Conservation (phyloP, 2,797 vertebrate genomes). For the Crypturellus tataupa region DNA sequence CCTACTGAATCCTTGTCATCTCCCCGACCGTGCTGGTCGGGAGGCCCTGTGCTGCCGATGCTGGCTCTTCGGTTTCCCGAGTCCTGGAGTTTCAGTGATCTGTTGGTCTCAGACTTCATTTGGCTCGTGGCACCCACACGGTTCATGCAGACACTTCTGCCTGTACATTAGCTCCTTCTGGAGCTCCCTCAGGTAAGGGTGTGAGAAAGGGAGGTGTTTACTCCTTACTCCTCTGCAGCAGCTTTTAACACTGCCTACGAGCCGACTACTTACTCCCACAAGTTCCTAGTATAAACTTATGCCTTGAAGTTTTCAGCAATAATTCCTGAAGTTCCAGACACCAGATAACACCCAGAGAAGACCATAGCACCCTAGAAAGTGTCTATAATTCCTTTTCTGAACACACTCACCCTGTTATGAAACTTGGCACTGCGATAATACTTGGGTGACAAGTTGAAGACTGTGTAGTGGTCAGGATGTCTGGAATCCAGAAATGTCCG, state of each 20-base stretch:
- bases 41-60: too few species aligned
- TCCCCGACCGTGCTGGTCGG: neutral
- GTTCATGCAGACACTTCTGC: neutral
- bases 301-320: neutral
- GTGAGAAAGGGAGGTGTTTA: neutral
- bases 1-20: neutral
- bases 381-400: neutral
- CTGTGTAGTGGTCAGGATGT: conserved; percentile 97
- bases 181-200: neutral
- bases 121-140: neutral
- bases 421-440: conserved; percentile 98
- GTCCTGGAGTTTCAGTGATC: neutral
- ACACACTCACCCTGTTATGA: conserved; percentile 91
- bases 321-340: neutral
- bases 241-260: neutral
- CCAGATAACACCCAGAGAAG: neutral
- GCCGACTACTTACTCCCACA: neutral
- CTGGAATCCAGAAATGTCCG: conserved; percentile 95
- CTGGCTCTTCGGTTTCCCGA: too few species aligned
- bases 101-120: neutral
- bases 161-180: neutral
- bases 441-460: conserved; percentile 97
- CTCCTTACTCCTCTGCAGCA: neutral
- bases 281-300: neutral
- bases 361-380: neutral